phyloP scores from a whole-genome alignment of 2,113 vertebrate species.

The Lampris incognitus region DNA sequence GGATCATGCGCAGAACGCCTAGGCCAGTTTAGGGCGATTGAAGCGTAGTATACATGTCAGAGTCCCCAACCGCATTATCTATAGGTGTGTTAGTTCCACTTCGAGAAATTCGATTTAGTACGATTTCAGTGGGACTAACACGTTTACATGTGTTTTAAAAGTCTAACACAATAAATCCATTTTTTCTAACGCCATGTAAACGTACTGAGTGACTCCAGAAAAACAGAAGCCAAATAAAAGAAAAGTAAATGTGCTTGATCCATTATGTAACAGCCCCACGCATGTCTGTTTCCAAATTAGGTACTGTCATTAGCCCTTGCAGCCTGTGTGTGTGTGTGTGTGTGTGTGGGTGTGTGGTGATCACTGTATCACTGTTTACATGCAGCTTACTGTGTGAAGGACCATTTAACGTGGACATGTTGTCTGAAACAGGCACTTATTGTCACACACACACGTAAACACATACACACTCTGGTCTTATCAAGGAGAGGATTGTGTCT shows the following conservation, averaged over 20 bases:
- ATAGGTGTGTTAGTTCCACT: no score
- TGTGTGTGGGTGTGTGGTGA: neutral
- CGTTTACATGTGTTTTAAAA: no score
- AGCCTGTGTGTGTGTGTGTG: constrained; percentile 10
- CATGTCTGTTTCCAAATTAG: constrained; percentile 66
- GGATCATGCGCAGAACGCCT: no score
- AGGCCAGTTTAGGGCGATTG: no score
- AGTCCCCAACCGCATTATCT: no score
- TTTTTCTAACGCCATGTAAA: no score
- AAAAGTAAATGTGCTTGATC: constrained; percentile 54
- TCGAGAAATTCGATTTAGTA: no score
- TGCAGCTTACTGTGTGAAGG: constrained; percentile 50
- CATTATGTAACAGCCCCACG: constrained; percentile 55
- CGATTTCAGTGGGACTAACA: no score
- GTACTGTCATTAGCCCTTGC: constrained; percentile 36
- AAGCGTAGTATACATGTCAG: no score
- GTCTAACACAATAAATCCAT: no score
- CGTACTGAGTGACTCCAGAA: no score
- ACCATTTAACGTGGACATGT: constrained; percentile 36
- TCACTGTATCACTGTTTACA: neutral
- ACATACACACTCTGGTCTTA: constrained; percentile 1
- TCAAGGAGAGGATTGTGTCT: constrained; percentile 26
- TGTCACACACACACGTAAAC: neutral
- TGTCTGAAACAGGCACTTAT: neutral
- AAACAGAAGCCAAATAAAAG: constrained; percentile 66